phyloP scores from a whole-genome alignment of 2,113 vertebrate genomes.

The Gavialis gangeticus region DNA sequence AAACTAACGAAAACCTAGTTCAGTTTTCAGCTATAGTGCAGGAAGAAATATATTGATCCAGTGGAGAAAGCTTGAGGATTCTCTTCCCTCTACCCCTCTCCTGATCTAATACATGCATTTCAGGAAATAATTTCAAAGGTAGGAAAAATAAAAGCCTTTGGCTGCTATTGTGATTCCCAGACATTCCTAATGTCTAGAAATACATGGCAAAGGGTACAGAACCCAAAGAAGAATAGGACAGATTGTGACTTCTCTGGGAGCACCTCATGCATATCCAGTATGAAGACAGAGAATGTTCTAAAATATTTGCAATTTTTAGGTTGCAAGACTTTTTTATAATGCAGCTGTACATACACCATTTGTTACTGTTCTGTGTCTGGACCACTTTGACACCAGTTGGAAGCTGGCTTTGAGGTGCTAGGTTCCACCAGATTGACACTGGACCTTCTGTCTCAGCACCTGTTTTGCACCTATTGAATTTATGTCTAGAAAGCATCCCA shows the following conservation, averaged over 20 bases:
- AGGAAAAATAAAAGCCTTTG: not conserved
- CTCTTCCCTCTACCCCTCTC: not conserved
- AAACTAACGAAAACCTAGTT: constrained; percentile 27
- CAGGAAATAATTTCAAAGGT: constrained; percentile 30
- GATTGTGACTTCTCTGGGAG: no score
- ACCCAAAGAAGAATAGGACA: constrained; percentile 13
- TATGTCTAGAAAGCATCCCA: not conserved
- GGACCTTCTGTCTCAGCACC: not conserved
- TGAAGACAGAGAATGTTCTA: not conserved
- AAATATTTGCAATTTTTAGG: constrained; percentile 44
- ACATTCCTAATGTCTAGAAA: not conserved
- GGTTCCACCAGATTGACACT: not conserved
- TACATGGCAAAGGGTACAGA: constrained; percentile 1
- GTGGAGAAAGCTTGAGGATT: constrained; percentile 1
- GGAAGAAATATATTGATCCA: constrained; percentile 43
- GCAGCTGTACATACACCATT: not conserved
- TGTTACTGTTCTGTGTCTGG: not conserved
- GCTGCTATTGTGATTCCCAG: constrained; percentile 37
- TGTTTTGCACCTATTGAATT: not conserved
- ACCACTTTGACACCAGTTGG: not conserved
- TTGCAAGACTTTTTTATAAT: not conserved
- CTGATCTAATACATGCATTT: constrained; percentile 33
- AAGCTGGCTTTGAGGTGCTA: not conserved
- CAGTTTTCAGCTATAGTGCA: not conserved
- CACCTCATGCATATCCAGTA: no score